Evolutionary conservation across 2,888 invertebrate genomes (phyloP), one percentile per base, ranked within the genome.

Genomic region (Phaedon cochleariae): DNA sequence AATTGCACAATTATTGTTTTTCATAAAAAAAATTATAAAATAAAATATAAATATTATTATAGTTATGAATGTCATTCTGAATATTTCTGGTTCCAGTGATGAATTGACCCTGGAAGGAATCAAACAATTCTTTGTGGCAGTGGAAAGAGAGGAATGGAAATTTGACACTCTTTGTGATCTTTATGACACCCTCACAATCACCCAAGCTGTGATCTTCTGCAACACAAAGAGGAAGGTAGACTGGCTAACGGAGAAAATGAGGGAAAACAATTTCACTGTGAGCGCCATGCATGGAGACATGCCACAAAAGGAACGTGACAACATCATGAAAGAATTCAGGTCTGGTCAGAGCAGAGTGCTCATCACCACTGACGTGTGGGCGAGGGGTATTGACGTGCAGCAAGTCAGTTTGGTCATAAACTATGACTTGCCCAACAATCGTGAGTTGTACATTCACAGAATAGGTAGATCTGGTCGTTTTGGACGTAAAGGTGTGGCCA

Each of bases 61-160:
- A 26, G 55, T 37, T 63, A n/a, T n/a, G n/a, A n/a, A n/a, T n/a
- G n/a, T n/a, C n/a, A n/a, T n/a, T n/a, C n/a, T n/a, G n/a, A n/a
- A n/a, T n/a, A n/a, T n/a, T n/a, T n/a, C n/a, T n/a, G n/a, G n/a
- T n/a, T 62, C 51, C 80, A 93, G 94, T 88, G 95, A 99, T 87
- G 99, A 99, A 87, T 91, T 99, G 93, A 99, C 99, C 58, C 86
- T 99, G 70, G 99, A 99, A 88, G 99, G 98, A 49, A 98, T 99
- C 74, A 99, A 98, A 84, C 99, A 99, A 84, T 99, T 99, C 86
- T 99, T 99, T 79, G 98, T 99, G 5, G 97, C 98, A 21, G 98
- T 99, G 0, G 99, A 99, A 84, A 89, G 98, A 46, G 99, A 99
- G 83, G 99, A 99, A 84, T 99, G 98, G 98, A 99, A 99, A 85